Evolutionary conservation across 2,888 invertebrate genomes (phyloP).

Genomic region (Leptinotarsa rubiginosa): DNA sequence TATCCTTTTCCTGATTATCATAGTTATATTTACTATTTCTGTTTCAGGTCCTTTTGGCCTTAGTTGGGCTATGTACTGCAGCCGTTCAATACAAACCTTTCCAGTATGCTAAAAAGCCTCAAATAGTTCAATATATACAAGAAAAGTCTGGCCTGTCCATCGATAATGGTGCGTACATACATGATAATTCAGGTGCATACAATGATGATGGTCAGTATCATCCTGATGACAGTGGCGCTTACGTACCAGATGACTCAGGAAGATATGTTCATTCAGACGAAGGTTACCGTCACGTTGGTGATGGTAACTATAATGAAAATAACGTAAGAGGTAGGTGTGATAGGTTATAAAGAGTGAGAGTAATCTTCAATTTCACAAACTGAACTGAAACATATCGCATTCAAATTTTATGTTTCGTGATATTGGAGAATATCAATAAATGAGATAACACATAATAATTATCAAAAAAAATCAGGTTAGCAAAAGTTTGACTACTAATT

Average conservation of each 20-base stretch:
- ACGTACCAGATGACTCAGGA: slow-evolving; percentile 61
- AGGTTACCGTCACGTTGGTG: slow-evolving; percentile 67
- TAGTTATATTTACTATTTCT: no score
- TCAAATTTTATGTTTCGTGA: no score
- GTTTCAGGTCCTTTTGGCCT: not conserved
- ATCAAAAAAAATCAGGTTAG: no score
- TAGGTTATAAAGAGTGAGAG: no score
- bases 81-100: not conserved
- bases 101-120: not conserved
- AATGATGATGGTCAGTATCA: slow-evolving; percentile 40
- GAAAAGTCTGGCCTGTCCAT: slow-evolving; percentile 5
- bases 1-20: no score
- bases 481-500: no score
- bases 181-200: slow-evolving; percentile 18
- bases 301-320: slow-evolving; percentile 50
- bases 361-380: no score
- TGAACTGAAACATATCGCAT: no score
- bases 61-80: not conserved
- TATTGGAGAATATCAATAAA: no score
- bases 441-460: no score
- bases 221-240: slow-evolving; percentile 40
- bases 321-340: not conserved
- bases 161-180: slow-evolving; percentile 26
- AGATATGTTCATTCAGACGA: slow-evolving; percentile 69
- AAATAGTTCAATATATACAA: slow-evolving; percentile 4